Conservation (phyloP, 2,113 vertebrate genomes). For the Haemorhous mexicanus region DNA sequence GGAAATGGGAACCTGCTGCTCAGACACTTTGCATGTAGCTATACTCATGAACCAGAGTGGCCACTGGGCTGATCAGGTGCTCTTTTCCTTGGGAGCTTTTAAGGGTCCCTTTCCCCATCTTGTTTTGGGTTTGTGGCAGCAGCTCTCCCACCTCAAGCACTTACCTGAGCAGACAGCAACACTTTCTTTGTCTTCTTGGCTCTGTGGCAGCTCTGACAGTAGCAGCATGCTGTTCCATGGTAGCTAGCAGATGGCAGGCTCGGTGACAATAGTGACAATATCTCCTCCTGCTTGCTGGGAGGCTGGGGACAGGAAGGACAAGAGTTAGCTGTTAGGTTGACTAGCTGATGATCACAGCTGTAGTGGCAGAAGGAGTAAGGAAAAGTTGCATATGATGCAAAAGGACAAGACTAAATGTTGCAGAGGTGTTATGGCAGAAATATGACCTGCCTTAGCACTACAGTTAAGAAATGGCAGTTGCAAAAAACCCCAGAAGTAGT, state of each 20-base stretch:
- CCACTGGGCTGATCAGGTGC: not conserved
- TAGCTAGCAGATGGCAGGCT: not conserved
- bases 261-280: not conserved
- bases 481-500: not conserved
- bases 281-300: not conserved
- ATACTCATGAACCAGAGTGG: not conserved
- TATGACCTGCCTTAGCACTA: not conserved
- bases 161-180: not conserved
- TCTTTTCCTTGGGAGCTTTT: not conserved
- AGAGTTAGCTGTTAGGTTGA: not conserved
- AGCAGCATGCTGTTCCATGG: not conserved
- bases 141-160: not conserved
- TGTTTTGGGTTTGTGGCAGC: not conserved
- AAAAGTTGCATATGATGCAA: not conserved
- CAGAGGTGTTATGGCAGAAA: not conserved
- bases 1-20: not conserved
- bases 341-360: not conserved
- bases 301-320: not conserved
- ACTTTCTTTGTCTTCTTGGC: not conserved
- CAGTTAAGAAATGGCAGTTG: not conserved
- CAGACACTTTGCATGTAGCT: not conserved
- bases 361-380: not conserved
- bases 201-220: not conserved
- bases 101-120: not conserved
- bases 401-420: not conserved